Percentiles rank a stretch among this genome's conserved stretches.
phyloP scores from a whole-genome alignment of 2,888 invertebrate species.

The Nysson spinosus region DNA sequence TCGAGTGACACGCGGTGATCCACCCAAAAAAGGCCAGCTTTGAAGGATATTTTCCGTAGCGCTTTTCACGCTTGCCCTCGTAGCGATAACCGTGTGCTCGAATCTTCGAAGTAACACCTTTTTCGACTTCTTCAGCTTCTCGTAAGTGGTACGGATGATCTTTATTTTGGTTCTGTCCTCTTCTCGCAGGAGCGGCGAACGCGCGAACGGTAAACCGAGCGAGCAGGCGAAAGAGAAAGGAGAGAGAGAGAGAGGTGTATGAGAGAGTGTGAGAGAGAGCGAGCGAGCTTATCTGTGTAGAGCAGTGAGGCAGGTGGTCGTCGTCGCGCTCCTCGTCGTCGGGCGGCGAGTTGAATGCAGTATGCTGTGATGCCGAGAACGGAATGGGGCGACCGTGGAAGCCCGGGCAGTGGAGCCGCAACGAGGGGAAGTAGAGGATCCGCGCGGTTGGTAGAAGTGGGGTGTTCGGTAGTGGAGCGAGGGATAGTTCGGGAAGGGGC shows the following conservation, averaged over 20 bases:
- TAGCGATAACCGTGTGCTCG: neutral
- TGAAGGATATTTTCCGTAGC: no score
- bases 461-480: slow-evolving; percentile 46
- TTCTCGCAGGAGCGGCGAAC: slow-evolving; percentile 10
- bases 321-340: slow-evolving; percentile 58
- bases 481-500: slow-evolving; percentile 49
- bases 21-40: no score
- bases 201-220: neutral
- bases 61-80: no score
- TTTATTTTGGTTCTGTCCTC: slow-evolving; percentile 4
- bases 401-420: slow-evolving; percentile 76
- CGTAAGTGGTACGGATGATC: no score
- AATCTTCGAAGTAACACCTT: no score
- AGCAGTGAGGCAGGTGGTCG: slow-evolving; percentile 59
- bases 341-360: slow-evolving; percentile 68
- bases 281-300: slow-evolving; percentile 45
- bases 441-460: slow-evolving; percentile 51
- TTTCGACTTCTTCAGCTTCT: no score
- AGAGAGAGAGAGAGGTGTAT: neutral
- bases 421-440: slow-evolving; percentile 67
- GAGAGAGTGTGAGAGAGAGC: slow-evolving; percentile 27
- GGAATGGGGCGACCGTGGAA: slow-evolving; percentile 77
- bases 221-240: slow-evolving; percentile 24
- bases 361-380: slow-evolving; percentile 77
- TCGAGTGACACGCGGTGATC: no score